Conservation (phyloP, 2,113 vertebrate genomes). For the Planiliza haematocheilus region DNA sequence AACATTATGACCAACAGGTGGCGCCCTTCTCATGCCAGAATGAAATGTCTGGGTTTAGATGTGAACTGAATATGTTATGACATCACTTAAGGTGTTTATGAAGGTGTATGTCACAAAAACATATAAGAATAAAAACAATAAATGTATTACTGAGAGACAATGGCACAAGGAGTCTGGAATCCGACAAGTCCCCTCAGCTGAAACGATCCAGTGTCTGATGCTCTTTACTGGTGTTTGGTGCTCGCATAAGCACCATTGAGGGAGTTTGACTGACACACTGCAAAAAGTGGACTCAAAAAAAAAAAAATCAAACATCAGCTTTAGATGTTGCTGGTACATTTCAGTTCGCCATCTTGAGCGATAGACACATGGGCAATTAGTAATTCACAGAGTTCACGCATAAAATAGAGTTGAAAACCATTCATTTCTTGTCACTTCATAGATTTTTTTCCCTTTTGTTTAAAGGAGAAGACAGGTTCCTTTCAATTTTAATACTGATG, state of each 20-base stretch:
- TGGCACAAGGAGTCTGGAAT: neutral
- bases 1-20: conserved; percentile 27
- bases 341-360: neutral
- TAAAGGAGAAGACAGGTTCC: too few relatives aligned
- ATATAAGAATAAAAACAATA: neutral
- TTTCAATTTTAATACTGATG: neutral
- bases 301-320: neutral
- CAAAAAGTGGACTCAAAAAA: conserved; percentile 22
- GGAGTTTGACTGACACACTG: conserved; percentile 41
- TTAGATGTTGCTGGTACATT: accelerated
- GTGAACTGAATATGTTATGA: neutral
- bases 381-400: too few relatives aligned
- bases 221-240: neutral
- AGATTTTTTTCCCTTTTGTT: too few relatives aligned
- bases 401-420: too few relatives aligned
- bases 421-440: neutral
- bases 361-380: too few relatives aligned
- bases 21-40: neutral
- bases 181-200: neutral
- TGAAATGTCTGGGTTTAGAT: too few relatives aligned
- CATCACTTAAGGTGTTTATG: neutral
- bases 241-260: conserved; percentile 19
- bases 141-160: neutral
- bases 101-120: neutral
- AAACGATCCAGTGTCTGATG: neutral